Evolutionary conservation across 1,140 invertebrate genomes (phyloP).

Genomic region (Rhopalosiphum maidis): DNA sequence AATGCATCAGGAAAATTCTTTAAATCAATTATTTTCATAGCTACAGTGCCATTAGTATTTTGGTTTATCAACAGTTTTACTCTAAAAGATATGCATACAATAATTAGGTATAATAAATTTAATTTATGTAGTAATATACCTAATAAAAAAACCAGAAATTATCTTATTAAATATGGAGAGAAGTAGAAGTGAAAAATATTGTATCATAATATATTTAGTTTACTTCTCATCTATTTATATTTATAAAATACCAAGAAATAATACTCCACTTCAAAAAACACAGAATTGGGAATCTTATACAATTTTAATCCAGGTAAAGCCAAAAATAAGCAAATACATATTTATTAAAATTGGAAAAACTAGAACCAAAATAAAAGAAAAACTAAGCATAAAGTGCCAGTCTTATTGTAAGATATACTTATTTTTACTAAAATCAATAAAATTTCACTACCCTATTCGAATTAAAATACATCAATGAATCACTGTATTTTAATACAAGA

Average conservation of each 20-base stretch:
- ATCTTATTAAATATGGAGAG: neutral
- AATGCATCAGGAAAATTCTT: conserved; percentile 74
- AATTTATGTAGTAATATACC: neutral
- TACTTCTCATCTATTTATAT: neutral
- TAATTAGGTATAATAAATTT: neutral
- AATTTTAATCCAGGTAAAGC: neutral
- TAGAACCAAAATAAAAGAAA: neutral
- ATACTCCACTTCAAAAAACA: neutral
- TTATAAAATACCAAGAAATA: neutral
- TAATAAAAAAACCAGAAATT: neutral
- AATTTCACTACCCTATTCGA: neutral
- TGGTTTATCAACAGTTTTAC: conserved; percentile 91
- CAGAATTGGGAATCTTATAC: neutral
- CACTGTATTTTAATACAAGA: neutral
- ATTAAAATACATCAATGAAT: too few relatives aligned
- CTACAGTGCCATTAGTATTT: conserved; percentile 82
- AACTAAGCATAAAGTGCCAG: too few relatives aligned
- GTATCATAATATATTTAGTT: neutral
- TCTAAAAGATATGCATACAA: conserved; percentile 67
- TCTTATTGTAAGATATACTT: too few relatives aligned
- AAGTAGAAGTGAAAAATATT: neutral
- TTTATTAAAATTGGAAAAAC: neutral
- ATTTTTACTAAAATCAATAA: neutral
- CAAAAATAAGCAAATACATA: neutral
- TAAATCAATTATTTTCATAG: conserved; percentile 90